A percentile compares a stretch with the other conserved stretches of the same genome.
These are phyloP conservation scores for Pecten maximus DNA, from an alignment of 2,888 invertebrate genomes.

Conservation along the genomic window DNA sequence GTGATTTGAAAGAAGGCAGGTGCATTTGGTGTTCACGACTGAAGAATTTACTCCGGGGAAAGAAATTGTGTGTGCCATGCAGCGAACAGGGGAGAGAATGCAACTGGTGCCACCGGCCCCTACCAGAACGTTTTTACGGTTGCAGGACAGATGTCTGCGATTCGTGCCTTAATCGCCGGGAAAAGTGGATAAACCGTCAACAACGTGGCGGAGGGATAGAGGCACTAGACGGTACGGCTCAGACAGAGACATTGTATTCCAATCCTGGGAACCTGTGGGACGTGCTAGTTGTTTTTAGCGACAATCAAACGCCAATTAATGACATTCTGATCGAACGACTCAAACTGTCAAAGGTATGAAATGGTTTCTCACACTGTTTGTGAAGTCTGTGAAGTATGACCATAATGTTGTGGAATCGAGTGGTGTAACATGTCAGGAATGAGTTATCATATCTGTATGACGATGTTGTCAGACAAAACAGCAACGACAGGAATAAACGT, in stretches of 20 bases:
- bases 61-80: conserved; percentile 49
- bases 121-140: conserved; percentile 54
- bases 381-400: conserved; percentile 51
- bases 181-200: conserved; percentile 38
- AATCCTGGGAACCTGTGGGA: conserved; percentile 45
- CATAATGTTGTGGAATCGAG: no score
- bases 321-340: background rate
- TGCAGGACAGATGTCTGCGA: conserved; percentile 51
- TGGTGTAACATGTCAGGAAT: no score
- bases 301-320: conserved; percentile 39
- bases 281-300: conserved; percentile 43
- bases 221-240: conserved; percentile 49
- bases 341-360: conserved; percentile 52
- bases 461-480: no score
- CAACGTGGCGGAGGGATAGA: background rate
- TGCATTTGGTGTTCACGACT: conserved; percentile 51
- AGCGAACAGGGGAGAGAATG: conserved; percentile 51
- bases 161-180: conserved; percentile 45
- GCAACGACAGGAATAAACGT: no score
- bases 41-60: conserved; percentile 46
- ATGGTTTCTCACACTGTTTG: conserved; percentile 57
- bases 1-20: background rate
- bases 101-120: conserved; percentile 53
- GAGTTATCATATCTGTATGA: no score
- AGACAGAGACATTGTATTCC: conserved; percentile 8